These are phyloP conservation scores for Odontocolon sp. DNA, from an alignment of 2,888 invertebrate species.

Conservation along the genomic window DNA sequence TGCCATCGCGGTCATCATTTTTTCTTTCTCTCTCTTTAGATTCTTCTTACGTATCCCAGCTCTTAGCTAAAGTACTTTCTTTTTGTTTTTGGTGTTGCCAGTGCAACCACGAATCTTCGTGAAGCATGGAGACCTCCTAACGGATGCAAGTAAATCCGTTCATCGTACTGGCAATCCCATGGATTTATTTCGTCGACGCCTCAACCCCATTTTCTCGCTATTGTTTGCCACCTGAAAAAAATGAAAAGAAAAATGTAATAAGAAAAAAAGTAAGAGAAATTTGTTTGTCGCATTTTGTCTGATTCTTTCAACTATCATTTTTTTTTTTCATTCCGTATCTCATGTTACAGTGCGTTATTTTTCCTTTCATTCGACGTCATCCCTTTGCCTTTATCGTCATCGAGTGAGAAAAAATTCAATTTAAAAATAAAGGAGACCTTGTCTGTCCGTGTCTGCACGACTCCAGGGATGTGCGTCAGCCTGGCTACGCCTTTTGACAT, in stretches of 20 bases:
- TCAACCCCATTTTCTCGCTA: constrained; percentile 75
- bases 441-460: neutral
- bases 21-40: neutral
- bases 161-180: constrained; percentile 57
- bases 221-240: constrained; percentile 68
- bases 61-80: constrained; percentile 5
- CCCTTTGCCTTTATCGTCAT: neutral
- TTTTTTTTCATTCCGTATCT: neutral
- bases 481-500: constrained; percentile 46
- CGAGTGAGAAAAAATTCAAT: neutral
- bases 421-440: neutral
- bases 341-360: neutral
- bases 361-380: neutral
- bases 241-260: constrained; percentile 3
- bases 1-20: constrained; percentile 76
- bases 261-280: neutral
- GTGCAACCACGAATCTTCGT: constrained; percentile 13
- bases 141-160: constrained; percentile 2
- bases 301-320: too few species aligned
- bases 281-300: too few species aligned
- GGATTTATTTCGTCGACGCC: constrained; percentile 73
- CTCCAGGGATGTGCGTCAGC: neutral
- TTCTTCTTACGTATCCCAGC: constrained; percentile 15
- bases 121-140: constrained; percentile 7
- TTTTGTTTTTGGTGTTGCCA: neutral